Percentiles rank a stretch among this genome's conserved stretches.
Evolutionary conservation across 2,113 vertebrate genomes (phyloP).

Genomic region (Pseudopipra pipra): DNA sequence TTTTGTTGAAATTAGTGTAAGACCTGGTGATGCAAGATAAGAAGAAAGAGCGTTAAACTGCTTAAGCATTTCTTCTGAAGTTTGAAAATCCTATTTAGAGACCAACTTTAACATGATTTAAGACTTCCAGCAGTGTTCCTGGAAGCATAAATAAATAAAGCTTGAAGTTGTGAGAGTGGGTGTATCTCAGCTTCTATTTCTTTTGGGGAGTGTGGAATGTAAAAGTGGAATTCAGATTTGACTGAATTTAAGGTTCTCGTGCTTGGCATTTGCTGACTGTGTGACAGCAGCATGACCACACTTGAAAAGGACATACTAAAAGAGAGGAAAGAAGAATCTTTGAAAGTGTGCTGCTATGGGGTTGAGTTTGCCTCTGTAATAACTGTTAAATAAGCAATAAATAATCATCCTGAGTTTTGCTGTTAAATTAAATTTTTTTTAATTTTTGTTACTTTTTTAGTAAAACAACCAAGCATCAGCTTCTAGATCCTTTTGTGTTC

Average conservation of each 20-base stretch:
- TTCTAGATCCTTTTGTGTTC: neutral
- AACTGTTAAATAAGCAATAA: neutral
- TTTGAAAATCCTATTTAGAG: slow-evolving; percentile 64
- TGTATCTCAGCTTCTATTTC: neutral
- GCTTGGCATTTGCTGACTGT: neutral
- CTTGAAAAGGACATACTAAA: neutral
- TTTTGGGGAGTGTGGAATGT: neutral
- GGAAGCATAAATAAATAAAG: slow-evolving; percentile 26
- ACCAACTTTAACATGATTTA: slow-evolving; percentile 55
- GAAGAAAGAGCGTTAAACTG: slow-evolving; percentile 56
- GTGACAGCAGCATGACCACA: neutral
- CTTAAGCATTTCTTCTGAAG: slow-evolving; percentile 59
- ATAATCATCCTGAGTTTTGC: neutral
- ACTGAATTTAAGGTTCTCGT: neutral
- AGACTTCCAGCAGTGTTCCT: slow-evolving; percentile 45
- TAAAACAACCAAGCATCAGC: neutral
- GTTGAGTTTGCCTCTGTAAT: neutral
- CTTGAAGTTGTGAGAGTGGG: neutral
- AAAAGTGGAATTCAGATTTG: neutral
- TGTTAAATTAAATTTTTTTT: neutral
- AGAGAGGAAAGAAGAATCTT: neutral
- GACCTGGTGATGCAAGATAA: slow-evolving; percentile 70
- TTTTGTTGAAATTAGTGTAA: slow-evolving; percentile 68
- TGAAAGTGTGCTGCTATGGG: neutral
- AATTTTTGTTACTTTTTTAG: neutral